phyloP scores from a whole-genome alignment of 37 sponge, comb jelly and placozoan genomes.

The Cladorhizidae sp. region DNA sequence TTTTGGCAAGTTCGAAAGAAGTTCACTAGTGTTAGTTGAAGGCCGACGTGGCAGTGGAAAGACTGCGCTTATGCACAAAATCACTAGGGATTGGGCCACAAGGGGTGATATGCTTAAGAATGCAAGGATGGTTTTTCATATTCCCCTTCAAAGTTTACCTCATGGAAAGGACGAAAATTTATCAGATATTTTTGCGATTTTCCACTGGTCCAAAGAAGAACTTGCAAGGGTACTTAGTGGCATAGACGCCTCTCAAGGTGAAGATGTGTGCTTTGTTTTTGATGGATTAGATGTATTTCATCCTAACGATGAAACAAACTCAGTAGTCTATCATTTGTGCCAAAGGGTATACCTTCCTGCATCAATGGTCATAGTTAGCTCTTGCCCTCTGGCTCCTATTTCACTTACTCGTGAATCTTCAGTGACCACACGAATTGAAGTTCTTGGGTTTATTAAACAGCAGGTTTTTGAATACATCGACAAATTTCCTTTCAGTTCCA shows the following conservation, averaged over 20 bases:
- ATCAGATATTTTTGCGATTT: not conserved
- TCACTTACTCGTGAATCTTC: not conserved
- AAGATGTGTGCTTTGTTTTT: conserved; percentile 14
- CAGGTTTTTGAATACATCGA: not conserved
- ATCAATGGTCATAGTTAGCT: not conserved
- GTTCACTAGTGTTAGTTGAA: conserved; percentile 13
- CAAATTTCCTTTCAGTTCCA: no score
- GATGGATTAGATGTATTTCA: conserved; percentile 30
- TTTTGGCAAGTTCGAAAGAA: not conserved
- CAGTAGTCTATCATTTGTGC: not conserved
- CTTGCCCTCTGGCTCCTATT: conserved; percentile 7
- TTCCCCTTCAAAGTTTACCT: not conserved
- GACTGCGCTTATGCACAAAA: conserved; percentile 30
- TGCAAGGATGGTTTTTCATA: not conserved
- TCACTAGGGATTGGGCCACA: no score
- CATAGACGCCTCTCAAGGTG: not conserved
- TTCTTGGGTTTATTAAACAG: not conserved
- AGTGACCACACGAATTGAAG: not conserved
- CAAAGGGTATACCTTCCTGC: not conserved
- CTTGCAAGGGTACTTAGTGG: no score
- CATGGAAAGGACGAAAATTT: not conserved
- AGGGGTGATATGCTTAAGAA: not conserved
- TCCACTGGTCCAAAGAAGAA: not conserved
- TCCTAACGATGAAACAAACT: not conserved
- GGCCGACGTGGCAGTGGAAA: conserved; percentile 53